Evolutionary conservation across 2,888 invertebrate genomes (phyloP).

Genomic region (Heterodera filipjevi): DNA sequence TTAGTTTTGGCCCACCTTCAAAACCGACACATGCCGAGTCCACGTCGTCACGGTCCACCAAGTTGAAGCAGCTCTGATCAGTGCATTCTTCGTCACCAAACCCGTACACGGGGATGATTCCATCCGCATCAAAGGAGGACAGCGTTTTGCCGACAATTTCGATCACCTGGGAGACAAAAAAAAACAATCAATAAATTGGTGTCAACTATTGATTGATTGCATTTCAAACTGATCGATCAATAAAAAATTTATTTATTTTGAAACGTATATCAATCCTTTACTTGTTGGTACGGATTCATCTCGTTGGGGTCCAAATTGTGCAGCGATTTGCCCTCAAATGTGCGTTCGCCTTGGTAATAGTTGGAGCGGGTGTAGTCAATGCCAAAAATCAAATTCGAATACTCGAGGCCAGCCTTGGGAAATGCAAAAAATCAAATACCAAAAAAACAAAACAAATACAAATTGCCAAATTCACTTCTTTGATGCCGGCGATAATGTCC

Average conservation of each 20-base stretch:
- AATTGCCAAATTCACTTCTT: conserved; percentile 47
- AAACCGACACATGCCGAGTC: conserved; percentile 66
- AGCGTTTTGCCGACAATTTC: conserved; percentile 68
- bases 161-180: conserved; percentile 67
- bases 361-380: conserved; percentile 70
- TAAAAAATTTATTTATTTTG: not conserved
- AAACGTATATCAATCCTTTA: conserved; percentile 32
- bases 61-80: conserved; percentile 58
- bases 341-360: conserved; percentile 69
- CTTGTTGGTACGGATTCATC: conserved; percentile 69
- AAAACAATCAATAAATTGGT: too few species aligned
- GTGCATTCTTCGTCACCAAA: conserved; percentile 68
- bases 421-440: conserved; percentile 6
- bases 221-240: too few species aligned
- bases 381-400: conserved; percentile 66
- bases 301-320: conserved; percentile 65
- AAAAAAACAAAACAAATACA: too few species aligned
- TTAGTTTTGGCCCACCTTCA: conserved; percentile 50
- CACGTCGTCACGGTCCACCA: conserved; percentile 58
- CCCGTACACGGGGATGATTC: conserved; percentile 69
- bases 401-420: conserved; percentile 63
- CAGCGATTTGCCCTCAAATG: conserved; percentile 67
- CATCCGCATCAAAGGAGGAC: conserved; percentile 68
- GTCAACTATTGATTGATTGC: too few species aligned
- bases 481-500: conserved; percentile 62